Evolutionary conservation across 2,113 vertebrate genomes (phyloP).

Genomic region (Willisornis vidua): DNA sequence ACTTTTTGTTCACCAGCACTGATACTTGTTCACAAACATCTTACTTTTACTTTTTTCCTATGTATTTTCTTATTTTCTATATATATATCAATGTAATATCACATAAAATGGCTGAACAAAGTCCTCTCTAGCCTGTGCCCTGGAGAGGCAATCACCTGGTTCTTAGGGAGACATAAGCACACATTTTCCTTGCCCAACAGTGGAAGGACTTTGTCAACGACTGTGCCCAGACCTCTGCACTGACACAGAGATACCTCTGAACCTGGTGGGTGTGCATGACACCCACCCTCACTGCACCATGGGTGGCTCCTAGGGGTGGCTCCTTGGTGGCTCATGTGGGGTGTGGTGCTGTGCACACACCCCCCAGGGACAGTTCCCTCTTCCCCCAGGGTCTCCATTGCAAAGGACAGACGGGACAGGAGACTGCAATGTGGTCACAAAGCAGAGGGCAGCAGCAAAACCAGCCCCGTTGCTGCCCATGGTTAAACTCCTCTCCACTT

Average conservation of each 20-base stretch:
- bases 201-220: rapidly evolving
- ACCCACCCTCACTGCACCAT: neutral
- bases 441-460: neutral
- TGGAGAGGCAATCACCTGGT: neutral
- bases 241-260: neutral
- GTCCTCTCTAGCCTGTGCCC: neutral
- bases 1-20: neutral
- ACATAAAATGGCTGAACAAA: neutral
- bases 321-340: neutral
- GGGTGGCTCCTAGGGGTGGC: neutral
- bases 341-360: neutral
- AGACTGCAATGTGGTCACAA: neutral
- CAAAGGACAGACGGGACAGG: rapidly evolving
- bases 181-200: rapidly evolving
- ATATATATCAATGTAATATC: neutral
- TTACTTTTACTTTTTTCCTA: neutral
- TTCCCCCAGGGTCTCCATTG: neutral
- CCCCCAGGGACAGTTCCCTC: neutral
- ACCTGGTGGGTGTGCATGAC: neutral
- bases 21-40: neutral
- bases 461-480: neutral
- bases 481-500: neutral
- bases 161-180: neutral
- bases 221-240: neutral
- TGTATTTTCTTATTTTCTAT: neutral